A percentile compares a stretch with the other conserved stretches of the same genome.
phyloP scores from a whole-genome alignment of 1,140 invertebrate genomes.

The Aphaenogaster floridana region DNA sequence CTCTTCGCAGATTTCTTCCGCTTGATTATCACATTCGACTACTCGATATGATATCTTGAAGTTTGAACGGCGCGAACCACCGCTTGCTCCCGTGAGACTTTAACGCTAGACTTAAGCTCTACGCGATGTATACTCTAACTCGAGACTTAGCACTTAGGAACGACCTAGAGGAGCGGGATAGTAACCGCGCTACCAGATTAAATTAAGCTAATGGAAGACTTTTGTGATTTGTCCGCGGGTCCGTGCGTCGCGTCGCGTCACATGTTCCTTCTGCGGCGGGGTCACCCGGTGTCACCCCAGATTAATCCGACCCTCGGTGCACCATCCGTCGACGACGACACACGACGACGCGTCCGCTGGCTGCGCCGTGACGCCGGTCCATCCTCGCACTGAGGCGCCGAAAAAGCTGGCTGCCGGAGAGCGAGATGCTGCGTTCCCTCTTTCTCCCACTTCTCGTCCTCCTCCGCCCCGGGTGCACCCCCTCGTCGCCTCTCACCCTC shows the following conservation, averaged over 20 bases:
- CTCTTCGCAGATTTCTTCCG: neutral
- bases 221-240: slow-evolving; percentile 81
- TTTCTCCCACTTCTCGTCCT: slow-evolving; percentile 61
- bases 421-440: slow-evolving; percentile 69
- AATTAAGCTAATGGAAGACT: slow-evolving; percentile 82
- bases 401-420: slow-evolving; percentile 57
- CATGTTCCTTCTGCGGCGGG: slow-evolving; percentile 56
- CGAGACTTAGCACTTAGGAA: slow-evolving; percentile 62
- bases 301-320: slow-evolving; percentile 39
- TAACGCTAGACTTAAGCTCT: slow-evolving; percentile 51
- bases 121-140: slow-evolving; percentile 45
- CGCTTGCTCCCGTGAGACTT: slow-evolving; percentile 37
- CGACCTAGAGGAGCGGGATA: slow-evolving; percentile 54
- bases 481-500: slow-evolving; percentile 42
- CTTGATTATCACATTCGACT: slow-evolving; percentile 7
- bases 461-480: slow-evolving; percentile 49
- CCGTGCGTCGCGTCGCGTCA: slow-evolving; percentile 66
- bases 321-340: slow-evolving; percentile 58
- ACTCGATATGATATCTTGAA: slow-evolving; percentile 10
- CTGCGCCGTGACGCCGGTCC: slow-evolving; percentile 81
- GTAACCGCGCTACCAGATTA: slow-evolving; percentile 44
- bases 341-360: slow-evolving; percentile 77
- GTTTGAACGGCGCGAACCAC: neutral
- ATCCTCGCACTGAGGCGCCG: slow-evolving; percentile 81
- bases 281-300: slow-evolving; percentile 7